Conservation (phyloP, 2,888 invertebrate species). For the Uropetala carovei region DNA sequence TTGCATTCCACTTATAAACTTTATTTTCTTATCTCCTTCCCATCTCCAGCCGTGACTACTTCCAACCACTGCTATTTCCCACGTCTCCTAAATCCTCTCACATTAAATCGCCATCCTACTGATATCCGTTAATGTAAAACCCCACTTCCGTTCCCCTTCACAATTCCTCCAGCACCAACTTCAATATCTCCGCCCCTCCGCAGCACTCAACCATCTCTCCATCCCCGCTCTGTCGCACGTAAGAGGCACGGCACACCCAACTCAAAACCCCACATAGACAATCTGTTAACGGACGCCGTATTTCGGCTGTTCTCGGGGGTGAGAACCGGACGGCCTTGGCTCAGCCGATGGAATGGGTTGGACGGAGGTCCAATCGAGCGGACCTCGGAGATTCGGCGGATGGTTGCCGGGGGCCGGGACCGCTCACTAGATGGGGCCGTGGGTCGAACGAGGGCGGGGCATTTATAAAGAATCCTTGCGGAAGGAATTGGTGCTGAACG, state of each 20-base stretch:
- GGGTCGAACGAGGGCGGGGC: not conserved
- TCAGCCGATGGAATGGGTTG: constrained; percentile 17
- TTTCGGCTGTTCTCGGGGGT: constrained; percentile 45
- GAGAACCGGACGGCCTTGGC: constrained; percentile 55
- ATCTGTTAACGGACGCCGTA: constrained; percentile 36
- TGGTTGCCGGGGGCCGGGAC: constrained; percentile 30
- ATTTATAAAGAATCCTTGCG: not conserved
- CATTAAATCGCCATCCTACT: too few species aligned
- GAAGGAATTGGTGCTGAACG: not conserved
- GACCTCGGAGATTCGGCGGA: constrained; percentile 37
- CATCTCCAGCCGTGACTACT: too few species aligned
- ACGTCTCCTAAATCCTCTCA: too few species aligned
- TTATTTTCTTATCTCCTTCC: too few species aligned
- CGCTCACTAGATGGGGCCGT: not conserved
- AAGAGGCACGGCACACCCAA: not conserved
- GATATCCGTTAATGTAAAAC: too few species aligned
- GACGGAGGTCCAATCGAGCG: not conserved
- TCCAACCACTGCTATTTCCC: too few species aligned
- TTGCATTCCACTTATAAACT: too few species aligned
- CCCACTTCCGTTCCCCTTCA: too few species aligned
- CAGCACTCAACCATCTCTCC: too few species aligned
- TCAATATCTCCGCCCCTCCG: too few species aligned
- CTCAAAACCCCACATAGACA: not conserved
- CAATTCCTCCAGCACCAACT: too few species aligned
- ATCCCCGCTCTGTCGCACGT: not conserved